A percentile compares a stretch with the other conserved stretches of the same genome.
phyloP scores from a whole-genome alignment of 37 sponge, comb jelly and placozoan genomes.

The Tethya wilhelma region DNA sequence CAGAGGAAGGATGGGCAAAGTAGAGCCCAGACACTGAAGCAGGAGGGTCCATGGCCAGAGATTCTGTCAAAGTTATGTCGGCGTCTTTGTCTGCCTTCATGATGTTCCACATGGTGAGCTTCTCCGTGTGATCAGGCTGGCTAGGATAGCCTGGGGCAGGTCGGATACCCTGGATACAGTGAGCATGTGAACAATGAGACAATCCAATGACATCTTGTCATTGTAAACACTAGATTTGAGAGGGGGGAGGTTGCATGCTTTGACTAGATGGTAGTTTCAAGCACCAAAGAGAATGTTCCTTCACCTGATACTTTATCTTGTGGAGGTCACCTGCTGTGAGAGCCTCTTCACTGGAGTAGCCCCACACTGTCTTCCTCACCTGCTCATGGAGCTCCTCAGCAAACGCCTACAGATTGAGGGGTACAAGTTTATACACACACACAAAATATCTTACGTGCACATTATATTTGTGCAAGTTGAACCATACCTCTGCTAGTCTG shows the following conservation, averaged over 20 bases:
- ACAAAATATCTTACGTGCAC: too few relatives aligned
- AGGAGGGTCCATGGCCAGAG: conserved; percentile 93
- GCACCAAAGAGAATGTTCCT: too few relatives aligned
- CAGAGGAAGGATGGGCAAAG: conserved; percentile 88
- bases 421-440: too few relatives aligned
- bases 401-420: conserved; percentile 83
- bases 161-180: conserved; percentile 82
- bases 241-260: too few relatives aligned
- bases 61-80: conserved; percentile 88
- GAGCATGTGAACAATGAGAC: background rate
- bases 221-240: too few relatives aligned
- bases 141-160: conserved; percentile 98
- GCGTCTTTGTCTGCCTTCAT: conserved; percentile 73
- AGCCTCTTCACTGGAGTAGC: conserved; percentile 77
- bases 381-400: conserved; percentile 93
- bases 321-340: conserved; percentile 76
- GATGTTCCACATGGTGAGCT: conserved; percentile 85
- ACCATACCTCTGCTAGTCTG: conserved; percentile 86
- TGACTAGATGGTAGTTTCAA: too few relatives aligned
- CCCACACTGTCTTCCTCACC: conserved; percentile 90
- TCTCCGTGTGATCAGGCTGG: conserved; percentile 98
- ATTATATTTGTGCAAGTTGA: conserved; percentile 1
- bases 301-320: conserved; percentile 86
- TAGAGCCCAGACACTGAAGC: conserved; percentile 96
- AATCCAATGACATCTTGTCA: too few relatives aligned